phyloP scores from a whole-genome alignment of 1,140 invertebrate species.

The Dysdera silvatica region DNA sequence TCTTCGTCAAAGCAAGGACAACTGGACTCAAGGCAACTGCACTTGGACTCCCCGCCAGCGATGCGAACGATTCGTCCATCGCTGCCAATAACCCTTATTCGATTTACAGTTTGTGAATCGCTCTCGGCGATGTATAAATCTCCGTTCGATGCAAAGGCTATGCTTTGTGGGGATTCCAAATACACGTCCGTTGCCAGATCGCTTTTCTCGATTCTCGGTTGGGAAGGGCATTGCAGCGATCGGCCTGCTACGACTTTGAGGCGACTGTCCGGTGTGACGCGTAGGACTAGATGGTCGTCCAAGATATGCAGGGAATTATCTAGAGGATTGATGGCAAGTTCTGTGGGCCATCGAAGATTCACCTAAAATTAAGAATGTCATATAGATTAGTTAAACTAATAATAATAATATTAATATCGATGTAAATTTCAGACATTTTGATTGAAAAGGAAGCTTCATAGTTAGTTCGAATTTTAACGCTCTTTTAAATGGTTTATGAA shows the following conservation, averaged over 20 bases:
- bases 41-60: conserved; percentile 46
- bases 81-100: conserved; percentile 58
- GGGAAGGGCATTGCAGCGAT: conserved; percentile 68
- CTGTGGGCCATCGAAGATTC: conserved; percentile 90
- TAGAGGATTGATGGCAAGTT: conserved; percentile 79
- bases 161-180: conserved; percentile 39
- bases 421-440: too few relatives aligned
- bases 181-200: conserved; percentile 35
- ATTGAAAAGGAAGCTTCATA: too few relatives aligned
- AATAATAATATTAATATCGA: too few relatives aligned
- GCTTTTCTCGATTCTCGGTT: conserved; percentile 11
- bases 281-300: conserved; percentile 84
- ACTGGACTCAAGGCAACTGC: conserved; percentile 48
- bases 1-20: conserved; percentile 77
- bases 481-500: too few relatives aligned
- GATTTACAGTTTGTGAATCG: conserved; percentile 78
- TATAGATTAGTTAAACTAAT: too few relatives aligned
- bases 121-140: conserved; percentile 89
- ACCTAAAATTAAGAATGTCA: conserved; percentile 45
- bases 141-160: conserved; percentile 85
- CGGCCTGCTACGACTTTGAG: conserved; percentile 71
- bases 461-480: too few relatives aligned
- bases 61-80: conserved; percentile 46
- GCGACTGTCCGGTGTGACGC: conserved; percentile 82
- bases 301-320: conserved; percentile 91